Conservation (phyloP, 2,113 vertebrate species). For the Misgurnus anguillicaudatus region DNA sequence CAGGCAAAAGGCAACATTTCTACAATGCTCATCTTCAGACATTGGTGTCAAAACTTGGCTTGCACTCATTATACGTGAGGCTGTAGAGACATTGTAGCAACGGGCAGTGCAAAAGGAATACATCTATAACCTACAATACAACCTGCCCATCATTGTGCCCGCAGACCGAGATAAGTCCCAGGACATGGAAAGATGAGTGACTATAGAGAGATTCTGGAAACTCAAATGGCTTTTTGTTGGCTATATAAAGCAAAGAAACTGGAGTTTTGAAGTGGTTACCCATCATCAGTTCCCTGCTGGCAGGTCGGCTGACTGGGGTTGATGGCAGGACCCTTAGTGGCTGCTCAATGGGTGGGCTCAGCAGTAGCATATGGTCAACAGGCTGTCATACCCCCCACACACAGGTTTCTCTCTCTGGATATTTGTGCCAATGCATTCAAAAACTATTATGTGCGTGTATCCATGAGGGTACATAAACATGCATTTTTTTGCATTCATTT, state of each 20-base stretch:
- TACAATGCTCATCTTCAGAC: too few relatives aligned
- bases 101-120: neutral
- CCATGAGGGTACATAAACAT: neutral
- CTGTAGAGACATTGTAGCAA: neutral
- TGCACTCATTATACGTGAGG: neutral
- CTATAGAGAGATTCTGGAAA: neutral
- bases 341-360: constrained; percentile 40
- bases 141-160: neutral
- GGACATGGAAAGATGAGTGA: neutral
- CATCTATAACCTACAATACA: neutral
- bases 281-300: constrained; percentile 20
- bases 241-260: neutral
- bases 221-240: neutral
- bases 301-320: constrained; percentile 4
- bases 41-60: neutral
- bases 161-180: neutral
- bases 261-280: neutral
- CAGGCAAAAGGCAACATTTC: too few relatives aligned
- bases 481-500: too few relatives aligned
- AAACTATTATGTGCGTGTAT: constrained; percentile 1
- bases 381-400: constrained; percentile 21
- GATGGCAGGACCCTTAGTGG: constrained; percentile 10
- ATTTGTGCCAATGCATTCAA: neutral
- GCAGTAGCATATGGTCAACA: constrained; percentile 49
- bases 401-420: constrained; percentile 35